Percentiles rank a stretch among this genome's conserved stretches.
Conservation (phyloP, 1,140 invertebrate species). For the Nilaparvata lugens region DNA sequence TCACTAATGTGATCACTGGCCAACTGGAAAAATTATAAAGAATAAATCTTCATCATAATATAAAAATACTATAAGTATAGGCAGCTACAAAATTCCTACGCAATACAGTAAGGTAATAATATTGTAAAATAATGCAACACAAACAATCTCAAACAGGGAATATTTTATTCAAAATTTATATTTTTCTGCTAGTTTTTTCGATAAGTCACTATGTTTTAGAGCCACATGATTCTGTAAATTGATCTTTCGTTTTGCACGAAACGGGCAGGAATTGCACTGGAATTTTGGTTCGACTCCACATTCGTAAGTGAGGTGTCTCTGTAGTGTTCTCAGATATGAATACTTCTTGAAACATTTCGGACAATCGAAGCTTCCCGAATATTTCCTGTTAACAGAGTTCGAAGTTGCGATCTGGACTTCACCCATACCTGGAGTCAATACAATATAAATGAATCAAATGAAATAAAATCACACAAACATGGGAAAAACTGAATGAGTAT, state of each 20-base stretch:
- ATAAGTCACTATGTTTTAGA: constrained; percentile 28
- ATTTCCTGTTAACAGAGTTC: background rate
- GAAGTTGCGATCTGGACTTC: background rate
- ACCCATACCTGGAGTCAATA: background rate
- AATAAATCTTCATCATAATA: no score
- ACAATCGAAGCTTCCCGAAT: constrained; percentile 3
- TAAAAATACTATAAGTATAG: no score
- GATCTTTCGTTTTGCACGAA: constrained; percentile 30
- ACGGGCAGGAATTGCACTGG: constrained; percentile 24
- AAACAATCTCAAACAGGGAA: background rate
- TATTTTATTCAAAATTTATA: background rate
- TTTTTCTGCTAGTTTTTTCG: background rate
- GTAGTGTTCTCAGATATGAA: constrained; percentile 7
- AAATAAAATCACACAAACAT: no score
- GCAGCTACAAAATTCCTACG: no score
- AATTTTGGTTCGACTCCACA: constrained; percentile 22
- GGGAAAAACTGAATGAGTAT: no score
- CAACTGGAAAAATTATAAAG: no score
- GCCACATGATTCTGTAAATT: constrained; percentile 31
- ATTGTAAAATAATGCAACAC: no score
- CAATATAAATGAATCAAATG: no score
- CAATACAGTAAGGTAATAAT: no score
- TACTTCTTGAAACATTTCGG: constrained; percentile 10
- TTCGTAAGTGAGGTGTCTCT: constrained; percentile 21
- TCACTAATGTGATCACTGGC: no score